Evolutionary conservation across 2,888 invertebrate genomes (phyloP), one percentile per base, ranked within the genome.

Genomic region (Aleiodes testaceus): DNA sequence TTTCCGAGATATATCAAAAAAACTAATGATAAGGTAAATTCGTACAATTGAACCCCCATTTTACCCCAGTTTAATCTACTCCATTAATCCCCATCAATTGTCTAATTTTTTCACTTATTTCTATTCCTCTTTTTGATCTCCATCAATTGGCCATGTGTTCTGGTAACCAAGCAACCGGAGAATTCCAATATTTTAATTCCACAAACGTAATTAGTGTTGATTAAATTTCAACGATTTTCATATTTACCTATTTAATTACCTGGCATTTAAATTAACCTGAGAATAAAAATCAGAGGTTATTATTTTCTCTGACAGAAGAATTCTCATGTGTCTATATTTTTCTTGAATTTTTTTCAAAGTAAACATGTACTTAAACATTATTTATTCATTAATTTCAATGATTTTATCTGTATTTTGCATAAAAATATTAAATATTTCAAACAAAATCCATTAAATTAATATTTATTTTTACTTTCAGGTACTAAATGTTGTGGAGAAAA

Each of bases 141-240:
- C 76, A 75, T 76, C 71, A 72, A 72, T 59, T 36, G 59, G 36
- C 59, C 59, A 59, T 59, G 59, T 18, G 59, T 59, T 36, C 42
- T 75, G 69, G 74, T 79, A 77, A 77, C 74, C 72, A 73, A 74
- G 70, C 73, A 69, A 77, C 73, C 49, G 59, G 52, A 36, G 69
- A 64, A 70, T 44, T 66, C 45, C 50, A 47, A 18, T 53, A 65
- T 65, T 70, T 70, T 65, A n/a, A 30, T 18, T 36, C 14, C 47
- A 14, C 36, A 65, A 70, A 30, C 20, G 30, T 65, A 53, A 65
- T 30, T 55, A 70, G 50, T 66, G 69, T 72, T 73, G 50, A 42
- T 73, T 45, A 79, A 74, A 78, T 77, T 75, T 68, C 30, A 74
- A 73, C 69, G 74, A 75, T 73, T 36, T 52, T 69, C 45, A 52